Evolutionary conservation across 1,140 invertebrate genomes (phyloP).

Genomic region (Phymorhynchus buccinoides): DNA sequence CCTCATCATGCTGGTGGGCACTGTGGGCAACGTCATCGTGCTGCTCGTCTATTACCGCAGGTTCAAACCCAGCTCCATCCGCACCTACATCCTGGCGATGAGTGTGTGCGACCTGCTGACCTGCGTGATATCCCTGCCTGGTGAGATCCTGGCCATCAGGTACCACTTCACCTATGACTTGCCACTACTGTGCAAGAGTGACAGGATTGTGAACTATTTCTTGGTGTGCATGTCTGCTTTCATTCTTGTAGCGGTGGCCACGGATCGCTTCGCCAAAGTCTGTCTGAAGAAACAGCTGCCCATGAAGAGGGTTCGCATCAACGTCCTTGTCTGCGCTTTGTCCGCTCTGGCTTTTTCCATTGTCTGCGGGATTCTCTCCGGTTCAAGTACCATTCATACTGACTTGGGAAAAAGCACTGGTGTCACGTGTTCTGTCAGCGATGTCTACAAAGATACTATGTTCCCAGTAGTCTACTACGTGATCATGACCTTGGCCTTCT

Average conservation of each 20-base stretch:
- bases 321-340: neutral
- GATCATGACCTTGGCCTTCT: conserved; percentile 41
- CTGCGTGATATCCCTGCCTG: conserved; percentile 47
- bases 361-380: conserved; percentile 38
- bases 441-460: conserved; percentile 26
- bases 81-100: conserved; percentile 52
- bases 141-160: conserved; percentile 46
- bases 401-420: conserved; percentile 23
- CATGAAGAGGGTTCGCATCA: neutral
- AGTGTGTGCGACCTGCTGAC: conserved; percentile 52
- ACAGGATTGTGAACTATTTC: conserved; percentile 45
- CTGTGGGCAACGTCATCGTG: conserved; percentile 55
- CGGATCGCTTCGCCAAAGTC: conserved; percentile 49
- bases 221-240: conserved; percentile 40
- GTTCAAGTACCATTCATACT: conserved; percentile 27
- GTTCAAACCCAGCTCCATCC: conserved; percentile 49
- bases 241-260: conserved; percentile 49
- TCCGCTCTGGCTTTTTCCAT: neutral
- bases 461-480: conserved; percentile 37
- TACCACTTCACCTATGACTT: conserved; percentile 35
- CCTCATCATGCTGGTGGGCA: conserved; percentile 48
- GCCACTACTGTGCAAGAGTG: conserved; percentile 37
- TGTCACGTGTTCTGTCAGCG: conserved; percentile 40
- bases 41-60: conserved; percentile 51
- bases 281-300: conserved; percentile 35